Evolutionary conservation across 2,113 vertebrate genomes (phyloP).

Genomic region (Larimichthys polyactis): DNA sequence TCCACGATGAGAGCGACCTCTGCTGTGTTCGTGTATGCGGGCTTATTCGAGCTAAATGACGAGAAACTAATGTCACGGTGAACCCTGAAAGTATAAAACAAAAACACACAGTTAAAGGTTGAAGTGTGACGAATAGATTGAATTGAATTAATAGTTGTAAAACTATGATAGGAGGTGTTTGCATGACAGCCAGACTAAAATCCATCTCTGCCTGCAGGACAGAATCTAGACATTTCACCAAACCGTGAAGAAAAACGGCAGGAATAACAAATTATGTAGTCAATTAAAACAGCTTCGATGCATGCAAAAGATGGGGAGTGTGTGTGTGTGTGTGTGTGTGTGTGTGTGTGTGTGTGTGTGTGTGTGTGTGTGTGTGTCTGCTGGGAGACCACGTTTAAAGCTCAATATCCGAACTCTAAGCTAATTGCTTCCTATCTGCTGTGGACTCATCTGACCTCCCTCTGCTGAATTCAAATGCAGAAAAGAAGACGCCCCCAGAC

Average conservation of each 20-base stretch:
- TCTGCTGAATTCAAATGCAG: not conserved
- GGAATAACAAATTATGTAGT: conserved; percentile 22
- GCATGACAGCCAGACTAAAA: too few species aligned
- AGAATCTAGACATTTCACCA: not conserved
- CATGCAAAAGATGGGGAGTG: not conserved
- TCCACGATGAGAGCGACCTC: not conserved
- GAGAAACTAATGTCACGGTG: not conserved
- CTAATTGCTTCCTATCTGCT: conserved; percentile 52
- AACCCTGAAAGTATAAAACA: not conserved
- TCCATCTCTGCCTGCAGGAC: too few species aligned
- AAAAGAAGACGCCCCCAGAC: not conserved
- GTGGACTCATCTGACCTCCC: conserved; percentile 34
- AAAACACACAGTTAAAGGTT: too few species aligned
- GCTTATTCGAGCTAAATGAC: not conserved
- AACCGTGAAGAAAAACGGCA: not conserved
- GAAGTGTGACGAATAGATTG: too few species aligned
- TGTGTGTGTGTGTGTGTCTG: conserved; percentile 20
- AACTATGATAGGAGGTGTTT: too few species aligned
- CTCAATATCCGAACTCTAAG: conserved; percentile 33
- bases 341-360: conserved; percentile 8
- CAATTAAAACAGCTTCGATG: conserved; percentile 9
- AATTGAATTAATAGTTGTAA: too few species aligned
- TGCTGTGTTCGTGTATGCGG: too few species aligned
- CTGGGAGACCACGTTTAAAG: conserved; percentile 29
- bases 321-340: not conserved